phyloP scores from a whole-genome alignment of 2,797 vertebrate genomes.

The Avahi laniger region DNA sequence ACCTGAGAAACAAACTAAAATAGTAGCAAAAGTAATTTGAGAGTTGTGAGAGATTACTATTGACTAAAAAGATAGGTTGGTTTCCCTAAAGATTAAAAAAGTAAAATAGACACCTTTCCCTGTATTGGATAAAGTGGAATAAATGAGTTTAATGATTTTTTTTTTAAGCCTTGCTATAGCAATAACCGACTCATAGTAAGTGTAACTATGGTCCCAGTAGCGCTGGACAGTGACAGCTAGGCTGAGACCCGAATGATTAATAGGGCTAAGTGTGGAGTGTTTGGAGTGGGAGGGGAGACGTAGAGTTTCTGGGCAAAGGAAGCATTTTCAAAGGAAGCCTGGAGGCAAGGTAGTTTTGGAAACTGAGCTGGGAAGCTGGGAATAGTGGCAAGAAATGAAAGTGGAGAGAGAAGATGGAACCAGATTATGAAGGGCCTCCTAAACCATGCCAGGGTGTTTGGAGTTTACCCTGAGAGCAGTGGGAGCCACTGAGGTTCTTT shows the following conservation, averaged over 20 bases:
- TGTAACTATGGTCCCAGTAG: background rate
- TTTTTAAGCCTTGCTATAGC: background rate
- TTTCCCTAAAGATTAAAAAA: slow-evolving; percentile 19
- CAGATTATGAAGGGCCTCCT: background rate
- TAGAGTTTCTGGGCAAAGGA: background rate
- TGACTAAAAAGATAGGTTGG: background rate
- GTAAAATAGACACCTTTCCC: background rate
- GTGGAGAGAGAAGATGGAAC: background rate
- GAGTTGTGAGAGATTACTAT: slow-evolving; percentile 11
- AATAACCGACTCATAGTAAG: background rate
- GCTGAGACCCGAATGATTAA: background rate
- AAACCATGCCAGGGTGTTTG: background rate
- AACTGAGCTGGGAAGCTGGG: background rate
- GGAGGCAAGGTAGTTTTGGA: background rate
- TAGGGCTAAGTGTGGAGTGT: background rate
- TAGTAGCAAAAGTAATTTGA: slow-evolving; percentile 24
- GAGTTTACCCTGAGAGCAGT: background rate
- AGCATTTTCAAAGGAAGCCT: background rate
- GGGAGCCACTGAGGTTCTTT: background rate
- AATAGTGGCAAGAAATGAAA: background rate
- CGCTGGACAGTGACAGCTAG: background rate
- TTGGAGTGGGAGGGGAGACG: background rate
- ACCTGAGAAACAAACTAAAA: background rate
- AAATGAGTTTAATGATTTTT: background rate
- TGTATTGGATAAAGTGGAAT: background rate